Conservation (phyloP, 2,888 invertebrate species). For the Oeneis ivallda region DNA sequence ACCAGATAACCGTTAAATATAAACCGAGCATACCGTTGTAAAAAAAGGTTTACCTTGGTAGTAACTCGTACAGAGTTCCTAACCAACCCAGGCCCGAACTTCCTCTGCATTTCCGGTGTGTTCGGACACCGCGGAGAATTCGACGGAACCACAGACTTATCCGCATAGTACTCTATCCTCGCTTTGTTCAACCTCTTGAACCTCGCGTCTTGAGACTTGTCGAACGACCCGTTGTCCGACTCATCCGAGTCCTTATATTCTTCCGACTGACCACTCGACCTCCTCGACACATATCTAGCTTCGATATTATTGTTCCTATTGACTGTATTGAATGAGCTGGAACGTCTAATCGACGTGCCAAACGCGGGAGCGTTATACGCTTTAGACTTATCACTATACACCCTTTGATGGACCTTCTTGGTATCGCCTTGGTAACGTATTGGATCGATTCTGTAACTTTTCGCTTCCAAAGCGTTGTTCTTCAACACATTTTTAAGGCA, state of each 20-base stretch:
- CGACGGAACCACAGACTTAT: conserved; percentile 71
- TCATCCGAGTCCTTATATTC: conserved; percentile 71
- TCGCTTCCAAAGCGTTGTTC: conserved; percentile 69
- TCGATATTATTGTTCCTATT: conserved; percentile 72
- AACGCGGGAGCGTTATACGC: conserved; percentile 54
- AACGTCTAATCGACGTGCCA: conserved; percentile 82
- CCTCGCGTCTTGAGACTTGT: conserved; percentile 67
- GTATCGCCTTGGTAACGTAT: conserved; percentile 67
- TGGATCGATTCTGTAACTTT: conserved; percentile 68
- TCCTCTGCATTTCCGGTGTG: conserved; percentile 83
- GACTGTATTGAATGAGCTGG: conserved; percentile 84
- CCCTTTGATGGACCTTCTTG: conserved; percentile 58
- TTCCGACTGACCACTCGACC: conserved; percentile 66
- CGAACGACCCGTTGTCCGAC: conserved; percentile 68
- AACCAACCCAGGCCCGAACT: conserved; percentile 78
- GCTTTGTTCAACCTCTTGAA: conserved; percentile 87
- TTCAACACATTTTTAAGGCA: conserved; percentile 71
- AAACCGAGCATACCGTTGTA: no score
- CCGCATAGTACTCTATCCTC: conserved; percentile 83
- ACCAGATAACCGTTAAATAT: no score
- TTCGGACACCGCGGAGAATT: conserved; percentile 82
- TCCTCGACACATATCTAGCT: conserved; percentile 52
- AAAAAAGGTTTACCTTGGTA: conserved; percentile 46
- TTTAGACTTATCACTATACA: conserved; percentile 57
- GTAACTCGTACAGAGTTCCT: conserved; percentile 68